Base-by-base conservation (phyloP, 92 coral and sea anemone species). In the Chrysogorgia sp. region DNA sequence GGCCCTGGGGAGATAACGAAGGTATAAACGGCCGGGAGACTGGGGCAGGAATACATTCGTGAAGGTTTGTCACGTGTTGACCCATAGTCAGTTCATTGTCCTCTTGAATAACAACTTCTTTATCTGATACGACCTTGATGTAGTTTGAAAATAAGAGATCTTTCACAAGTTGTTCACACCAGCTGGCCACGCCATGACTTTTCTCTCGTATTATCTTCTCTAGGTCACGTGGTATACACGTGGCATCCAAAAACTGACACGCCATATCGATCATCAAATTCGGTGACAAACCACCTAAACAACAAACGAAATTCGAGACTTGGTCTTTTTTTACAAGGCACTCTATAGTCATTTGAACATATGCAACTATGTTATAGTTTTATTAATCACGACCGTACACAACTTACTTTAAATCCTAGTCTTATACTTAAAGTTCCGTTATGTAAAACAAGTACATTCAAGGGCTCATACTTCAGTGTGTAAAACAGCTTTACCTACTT, bases 81-180 rank as follows among this genome's bases (percentile, higher is more conserved):
- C 24, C 57, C 30, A 19, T 19, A 28, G 7, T 79, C 67, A 32
- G 47, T 50, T 71, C 75, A 48, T 58, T 13, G 5, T 60, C 81
- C 15, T 68, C 82, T 40, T 63, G 50, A 9, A 76, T 60, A 49
- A 96, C 88, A 8, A 92, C 97, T 60, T 92, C 85, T 28, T 77
- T 56, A 68, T 63, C 89, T 13, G 85, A 67, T 10, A 96, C 99
- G 19, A 96, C 83, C 48, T 81, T 82, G 25, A 96, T 87, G 50
- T 84, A 70, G 22, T 88, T 92, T 37, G 96, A 86, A 2, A 82
- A 61, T 14, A 96, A 70, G 92, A 90, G 87, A 74, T 92, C 97
- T 67, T 96, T 96, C 69, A 92, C 92, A 13, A 96, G 90, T 65
- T 96, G 99, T 60, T 96, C 97, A 58, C 99, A 96, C 99, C 99